Base-by-base conservation (phyloP, 1,140 invertebrate species). In the Orussus abietinus region DNA sequence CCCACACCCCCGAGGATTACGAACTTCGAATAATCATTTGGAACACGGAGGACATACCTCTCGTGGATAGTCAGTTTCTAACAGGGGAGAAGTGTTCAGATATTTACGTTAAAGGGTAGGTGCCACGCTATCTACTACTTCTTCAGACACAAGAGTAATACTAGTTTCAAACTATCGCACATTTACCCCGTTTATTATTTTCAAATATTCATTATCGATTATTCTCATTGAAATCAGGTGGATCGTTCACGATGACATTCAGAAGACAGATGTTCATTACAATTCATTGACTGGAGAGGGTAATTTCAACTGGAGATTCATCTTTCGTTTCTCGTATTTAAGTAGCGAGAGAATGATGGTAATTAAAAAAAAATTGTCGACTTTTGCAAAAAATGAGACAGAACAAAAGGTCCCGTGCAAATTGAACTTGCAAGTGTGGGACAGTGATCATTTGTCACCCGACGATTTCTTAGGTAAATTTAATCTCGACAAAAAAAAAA, bases 231-330 rank as follows among this genome's bases (percentile, higher is more conserved):
- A 48, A 53, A 55, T 22, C 46, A 89, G 87, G 2, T 93, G 90
- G 88, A 76, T 92, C 25, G 77, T 80, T 41, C 80, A 82, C 5
- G 77, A 84, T 29, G 79, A 88, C 49, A 66, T 76, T 30, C 90
- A 93, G 65, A 76, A 75, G 15, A 93, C 90, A 2, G 90, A 93
- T 70, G 77, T 92, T 34, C 90, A 93, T 72, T 85, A 80, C 58
- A 80, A 84, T 40, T 91, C 86, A 4, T 54, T 87, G 19, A 83
- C 78, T 1, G 89, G 90, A 1, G 87, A 90, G 53, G 88, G 86
- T 0, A 86, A 85, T 56, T 94, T 94, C 69, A 94, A 94, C 67
- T 94, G 91, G 91, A 72, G 90, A 56, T 93, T 94, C 74, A 74
- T 93, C 25, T 95, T 90, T 59, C 79, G 77, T 6, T 83, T 94